Percentiles rank a stretch among this genome's conserved stretches.
Conservation (phyloP, 2,888 invertebrate genomes). For the Liopterus haemorrhoidalis region DNA sequence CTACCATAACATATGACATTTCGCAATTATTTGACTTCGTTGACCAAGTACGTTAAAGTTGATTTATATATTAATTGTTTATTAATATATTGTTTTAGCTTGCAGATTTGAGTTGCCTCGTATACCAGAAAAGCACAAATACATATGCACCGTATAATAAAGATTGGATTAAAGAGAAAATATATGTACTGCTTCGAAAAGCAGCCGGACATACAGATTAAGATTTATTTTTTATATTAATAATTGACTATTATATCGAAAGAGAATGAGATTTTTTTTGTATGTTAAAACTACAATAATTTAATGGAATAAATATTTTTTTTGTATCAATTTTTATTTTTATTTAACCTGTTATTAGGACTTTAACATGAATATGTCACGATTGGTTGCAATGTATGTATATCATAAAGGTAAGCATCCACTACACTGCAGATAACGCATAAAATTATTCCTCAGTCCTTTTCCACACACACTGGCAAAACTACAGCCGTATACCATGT, state of each 20-base stretch:
- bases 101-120: conserved; percentile 90
- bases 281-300: neutral
- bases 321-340: neutral
- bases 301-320: neutral
- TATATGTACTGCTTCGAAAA: conserved; percentile 88
- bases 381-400: too few relatives aligned
- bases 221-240: conserved; percentile 10
- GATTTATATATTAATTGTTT: neutral
- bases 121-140: conserved; percentile 91
- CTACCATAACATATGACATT: conserved; percentile 97
- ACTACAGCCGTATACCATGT: too few relatives aligned
- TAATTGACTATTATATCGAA: neutral
- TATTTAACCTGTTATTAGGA: too few relatives aligned
- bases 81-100: conserved; percentile 49
- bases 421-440: too few relatives aligned
- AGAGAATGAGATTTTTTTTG: conserved; percentile 12
- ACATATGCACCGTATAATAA: conserved; percentile 98
- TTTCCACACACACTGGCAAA: too few relatives aligned
- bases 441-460: too few relatives aligned
- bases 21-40: conserved; percentile 97
- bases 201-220: conserved; percentile 63
- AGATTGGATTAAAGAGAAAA: conserved; percentile 99
- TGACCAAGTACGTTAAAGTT: conserved; percentile 61
- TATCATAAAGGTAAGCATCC: too few relatives aligned
- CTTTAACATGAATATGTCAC: too few relatives aligned